Percentiles rank a stretch among this genome's conserved stretches.
Conservation (phyloP, 2,888 invertebrate genomes). For the Phorcus lineatus region DNA sequence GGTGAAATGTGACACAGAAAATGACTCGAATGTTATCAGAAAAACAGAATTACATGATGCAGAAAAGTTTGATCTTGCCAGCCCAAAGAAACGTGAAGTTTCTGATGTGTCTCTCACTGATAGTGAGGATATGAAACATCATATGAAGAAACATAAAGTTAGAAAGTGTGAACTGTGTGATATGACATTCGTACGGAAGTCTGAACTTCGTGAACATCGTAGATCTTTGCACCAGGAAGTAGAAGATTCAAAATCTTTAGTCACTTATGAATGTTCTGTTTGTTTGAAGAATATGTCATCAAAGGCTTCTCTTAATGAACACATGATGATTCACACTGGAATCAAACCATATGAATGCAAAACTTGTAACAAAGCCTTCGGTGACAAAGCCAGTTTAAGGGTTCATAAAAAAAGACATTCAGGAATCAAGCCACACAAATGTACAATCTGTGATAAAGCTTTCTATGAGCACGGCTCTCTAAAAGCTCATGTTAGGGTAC, state of each 20-base stretch:
- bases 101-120: background rate
- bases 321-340: slow-evolving; percentile 39
- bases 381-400: background rate
- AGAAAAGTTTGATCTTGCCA: too few relatives aligned
- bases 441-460: background rate
- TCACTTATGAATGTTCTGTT: too few relatives aligned
- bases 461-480: too few relatives aligned
- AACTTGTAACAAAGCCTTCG: slow-evolving; percentile 35
- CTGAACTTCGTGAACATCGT: too few relatives aligned
- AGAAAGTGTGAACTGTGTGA: background rate
- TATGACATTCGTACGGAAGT: background rate
- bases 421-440: background rate
- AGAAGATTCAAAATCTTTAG: too few relatives aligned
- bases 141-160: background rate
- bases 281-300: too few relatives aligned
- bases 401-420: background rate
- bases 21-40: too few relatives aligned
- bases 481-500: too few relatives aligned
- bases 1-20: too few relatives aligned
- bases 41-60: too few relatives aligned
- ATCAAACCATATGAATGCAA: slow-evolving; percentile 39
- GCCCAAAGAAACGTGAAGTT: too few relatives aligned
- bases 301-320: slow-evolving; percentile 31
- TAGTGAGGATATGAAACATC: background rate
- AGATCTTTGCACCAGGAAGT: too few relatives aligned